These are phyloP conservation scores for Plagodis pulveraria DNA, from an alignment of 2,888 invertebrate species.

Conservation along the genomic window DNA sequence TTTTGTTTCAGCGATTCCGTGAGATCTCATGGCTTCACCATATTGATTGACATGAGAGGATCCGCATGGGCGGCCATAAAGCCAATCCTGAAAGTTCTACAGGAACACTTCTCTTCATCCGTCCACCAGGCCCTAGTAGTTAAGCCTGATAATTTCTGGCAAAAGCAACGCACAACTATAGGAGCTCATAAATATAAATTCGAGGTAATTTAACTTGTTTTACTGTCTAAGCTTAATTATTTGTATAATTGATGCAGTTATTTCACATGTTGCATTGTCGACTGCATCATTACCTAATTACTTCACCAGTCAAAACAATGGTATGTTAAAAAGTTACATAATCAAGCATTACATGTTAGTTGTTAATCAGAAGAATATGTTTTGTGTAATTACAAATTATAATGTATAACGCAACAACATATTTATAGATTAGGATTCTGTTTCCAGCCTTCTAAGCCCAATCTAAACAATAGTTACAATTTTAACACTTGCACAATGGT, in stretches of 20 bases:
- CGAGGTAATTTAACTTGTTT: conserved; percentile 87
- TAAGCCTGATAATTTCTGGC: conserved; percentile 99
- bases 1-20: conserved; percentile 91
- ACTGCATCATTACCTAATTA: too few species aligned
- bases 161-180: conserved; percentile 98
- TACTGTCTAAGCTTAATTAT: neutral
- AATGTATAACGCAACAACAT: too few species aligned
- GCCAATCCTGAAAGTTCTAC: conserved; percentile 97
- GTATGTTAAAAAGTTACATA: too few species aligned
- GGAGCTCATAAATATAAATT: conserved; percentile 99
- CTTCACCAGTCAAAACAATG: too few species aligned
- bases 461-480: too few species aligned
- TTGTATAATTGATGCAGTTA: neutral
- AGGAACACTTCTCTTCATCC: conserved; percentile 97
- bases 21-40: conserved; percentile 95
- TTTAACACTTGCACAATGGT: too few species aligned
- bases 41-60: conserved; percentile 99
- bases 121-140: conserved; percentile 98
- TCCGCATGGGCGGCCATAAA: conserved; percentile 98
- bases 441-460: too few species aligned
- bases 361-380: too few species aligned
- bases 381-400: too few species aligned
- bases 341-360: too few species aligned
- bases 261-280: too few species aligned
- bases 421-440: too few species aligned